These are phyloP conservation scores for Gymnoscelis rufifasciata DNA, from an alignment of 2,888 invertebrate genomes.

Conservation along the genomic window DNA sequence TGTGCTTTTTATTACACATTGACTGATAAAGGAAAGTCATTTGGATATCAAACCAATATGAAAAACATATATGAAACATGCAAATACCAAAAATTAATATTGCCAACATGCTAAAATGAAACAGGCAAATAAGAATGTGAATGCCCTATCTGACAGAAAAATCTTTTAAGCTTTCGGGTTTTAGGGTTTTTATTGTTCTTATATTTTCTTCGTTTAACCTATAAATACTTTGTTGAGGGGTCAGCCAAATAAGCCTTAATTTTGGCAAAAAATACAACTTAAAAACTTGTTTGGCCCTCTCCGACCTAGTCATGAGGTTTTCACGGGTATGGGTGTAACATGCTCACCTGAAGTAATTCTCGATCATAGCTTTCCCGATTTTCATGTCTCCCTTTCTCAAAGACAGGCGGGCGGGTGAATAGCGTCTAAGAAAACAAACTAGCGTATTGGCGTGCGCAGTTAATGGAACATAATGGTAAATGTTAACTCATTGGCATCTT, in stretches of 20 bases:
- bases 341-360: constrained; percentile 88
- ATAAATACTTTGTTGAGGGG: too few species aligned
- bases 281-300: too few species aligned
- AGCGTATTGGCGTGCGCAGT: constrained; percentile 47
- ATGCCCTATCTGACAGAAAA: neutral
- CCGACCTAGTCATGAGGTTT: too few species aligned
- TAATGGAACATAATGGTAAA: constrained; percentile 30
- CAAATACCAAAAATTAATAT: neutral
- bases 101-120: constrained; percentile 1
- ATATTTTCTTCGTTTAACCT: too few species aligned
- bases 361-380: constrained; percentile 87
- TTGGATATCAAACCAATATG: too few species aligned
- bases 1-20: too few species aligned
- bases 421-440: constrained; percentile 85
- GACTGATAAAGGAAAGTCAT: too few species aligned
- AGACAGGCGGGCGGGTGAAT: constrained; percentile 89
- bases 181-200: too few species aligned
- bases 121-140: neutral
- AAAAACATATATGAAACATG: too few species aligned
- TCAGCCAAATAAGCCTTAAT: too few species aligned
- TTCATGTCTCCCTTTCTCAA: constrained; percentile 89
- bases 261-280: too few species aligned
- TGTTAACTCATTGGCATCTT: constrained; percentile 7
- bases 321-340: constrained; percentile 10
- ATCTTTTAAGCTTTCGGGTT: too few species aligned